A percentile compares a stretch with the other conserved stretches of the same genome.
Conservation (phyloP, 1,140 invertebrate species). For the Pemphigus obesinymphae region DNA sequence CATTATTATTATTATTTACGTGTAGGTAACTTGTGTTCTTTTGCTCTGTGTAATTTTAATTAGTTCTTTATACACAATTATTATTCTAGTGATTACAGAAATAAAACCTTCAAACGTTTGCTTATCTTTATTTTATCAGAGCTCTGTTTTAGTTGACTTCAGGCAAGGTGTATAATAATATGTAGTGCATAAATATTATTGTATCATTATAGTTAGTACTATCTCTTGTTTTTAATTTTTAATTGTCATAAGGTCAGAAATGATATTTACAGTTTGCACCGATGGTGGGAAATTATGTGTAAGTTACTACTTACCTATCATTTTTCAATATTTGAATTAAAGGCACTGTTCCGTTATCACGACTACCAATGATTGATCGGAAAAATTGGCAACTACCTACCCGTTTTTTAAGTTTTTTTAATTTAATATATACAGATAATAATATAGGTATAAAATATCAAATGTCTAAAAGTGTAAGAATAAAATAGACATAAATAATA, state of each 20-base stretch:
- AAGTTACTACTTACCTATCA: too few species aligned
- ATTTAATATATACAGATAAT: too few species aligned
- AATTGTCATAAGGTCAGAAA: background rate
- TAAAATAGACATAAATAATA: too few species aligned
- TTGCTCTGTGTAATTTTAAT: background rate
- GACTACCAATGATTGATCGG: too few species aligned
- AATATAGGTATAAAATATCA: too few species aligned
- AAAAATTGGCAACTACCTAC: too few species aligned
- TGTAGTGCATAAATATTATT: background rate
- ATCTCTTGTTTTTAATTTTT: background rate
- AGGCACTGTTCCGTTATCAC: too few species aligned
- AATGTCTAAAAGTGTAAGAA: too few species aligned
- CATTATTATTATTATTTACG: background rate
- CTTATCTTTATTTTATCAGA: slow-evolving; percentile 18
- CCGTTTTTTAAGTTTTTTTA: too few species aligned
- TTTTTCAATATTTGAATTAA: too few species aligned
- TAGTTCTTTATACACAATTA: background rate
- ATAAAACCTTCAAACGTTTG: background rate
- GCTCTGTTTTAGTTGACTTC: background rate
- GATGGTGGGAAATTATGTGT: background rate
- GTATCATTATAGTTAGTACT: background rate
- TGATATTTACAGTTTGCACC: background rate
- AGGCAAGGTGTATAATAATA: background rate
- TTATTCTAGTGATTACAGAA: background rate
- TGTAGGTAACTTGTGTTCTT: background rate